Evolutionary conservation across 2,888 invertebrate genomes (phyloP), one percentile per base, ranked within the genome.

Genomic region (Agrypnus murinus): DNA sequence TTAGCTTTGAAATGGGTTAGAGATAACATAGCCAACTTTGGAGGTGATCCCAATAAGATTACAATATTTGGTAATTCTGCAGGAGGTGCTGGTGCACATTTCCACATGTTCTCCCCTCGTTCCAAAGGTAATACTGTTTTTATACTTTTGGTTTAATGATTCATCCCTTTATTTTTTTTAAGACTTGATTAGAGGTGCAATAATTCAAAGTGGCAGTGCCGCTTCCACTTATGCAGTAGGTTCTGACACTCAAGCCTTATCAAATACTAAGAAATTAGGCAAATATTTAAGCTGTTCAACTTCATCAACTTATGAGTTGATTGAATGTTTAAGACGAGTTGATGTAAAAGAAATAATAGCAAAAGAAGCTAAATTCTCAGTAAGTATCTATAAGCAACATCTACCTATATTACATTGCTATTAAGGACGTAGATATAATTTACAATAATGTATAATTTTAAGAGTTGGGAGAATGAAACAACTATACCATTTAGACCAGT

Each of bases 381-480:
- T 93, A 86, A 87, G 34, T 12, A 43, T 25, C n/a, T n/a, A n/a
- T n/a, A n/a, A n/a, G n/a, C n/a, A n/a, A n/a, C n/a, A n/a, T n/a
- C n/a, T n/a, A n/a, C n/a, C n/a, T n/a, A 25, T 25, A 3, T 43
- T 14, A 19, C 12, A 19, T 32, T 48, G 32, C n/a, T n/a, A n/a
- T n/a, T n/a, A n/a, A n/a, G 5, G 25, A 25, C 25, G 5, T 40
- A 25, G 25, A 25, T 25, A 25, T 63, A 25, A 25, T 25, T 5
- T 25, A 25, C 25, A 3, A n/a, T n/a, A n/a, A n/a, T n/a, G n/a
- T n/a, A n/a, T n/a, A n/a, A n/a, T 25, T 25, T 25, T 25, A 25
- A 93, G 92, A 87, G 88, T 65, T 93, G 92, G 91, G 93, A 93
- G 80, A 91, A 90, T 74, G 92, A 94, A 83, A 92, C 93, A 0